These are phyloP conservation scores for Phania funesta DNA, from an alignment of 2,888 invertebrate genomes.

Conservation along the genomic window DNA sequence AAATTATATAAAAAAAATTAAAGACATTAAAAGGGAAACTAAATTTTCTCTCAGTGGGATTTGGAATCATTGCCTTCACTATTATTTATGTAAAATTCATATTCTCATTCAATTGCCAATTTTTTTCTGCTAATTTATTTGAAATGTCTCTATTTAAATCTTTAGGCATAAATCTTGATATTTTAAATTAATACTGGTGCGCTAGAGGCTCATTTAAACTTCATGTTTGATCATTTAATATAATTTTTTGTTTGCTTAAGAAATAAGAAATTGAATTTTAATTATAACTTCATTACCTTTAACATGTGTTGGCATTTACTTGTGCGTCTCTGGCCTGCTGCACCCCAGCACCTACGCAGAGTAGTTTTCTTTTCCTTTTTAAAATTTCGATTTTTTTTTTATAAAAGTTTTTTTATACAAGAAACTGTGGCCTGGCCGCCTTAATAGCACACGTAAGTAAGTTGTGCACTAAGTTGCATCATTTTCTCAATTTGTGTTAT, in stretches of 20 bases:
- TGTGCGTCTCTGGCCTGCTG: conserved; percentile 23
- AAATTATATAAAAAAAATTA: background rate
- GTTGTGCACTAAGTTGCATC: conserved; percentile 39
- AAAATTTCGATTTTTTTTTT: background rate
- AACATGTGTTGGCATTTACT: conserved; percentile 61
- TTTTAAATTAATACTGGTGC: conserved; percentile 42
- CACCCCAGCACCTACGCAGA: conserved; percentile 61
- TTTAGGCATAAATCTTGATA: conserved; percentile 36
- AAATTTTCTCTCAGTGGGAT: conserved; percentile 10
- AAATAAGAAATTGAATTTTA: conserved; percentile 67
- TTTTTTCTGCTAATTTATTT: conserved; percentile 28
- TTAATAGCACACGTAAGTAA: background rate
- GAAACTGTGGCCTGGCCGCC: background rate
- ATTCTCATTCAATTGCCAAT: conserved; percentile 38
- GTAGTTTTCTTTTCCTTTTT: conserved; percentile 1
- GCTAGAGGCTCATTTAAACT: conserved; percentile 18
- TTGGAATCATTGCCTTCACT: background rate
- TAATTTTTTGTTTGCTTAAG: background rate
- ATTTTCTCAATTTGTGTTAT: conserved; percentile 21
- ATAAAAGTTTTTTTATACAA: background rate
- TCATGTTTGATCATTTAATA: conserved; percentile 52
- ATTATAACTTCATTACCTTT: conserved; percentile 67
- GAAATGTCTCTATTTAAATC: conserved; percentile 45
- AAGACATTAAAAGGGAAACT: background rate
- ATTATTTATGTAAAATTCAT: conserved; percentile 9